Conservation (phyloP, 2,888 invertebrate species). For the Athalia rosae region DNA sequence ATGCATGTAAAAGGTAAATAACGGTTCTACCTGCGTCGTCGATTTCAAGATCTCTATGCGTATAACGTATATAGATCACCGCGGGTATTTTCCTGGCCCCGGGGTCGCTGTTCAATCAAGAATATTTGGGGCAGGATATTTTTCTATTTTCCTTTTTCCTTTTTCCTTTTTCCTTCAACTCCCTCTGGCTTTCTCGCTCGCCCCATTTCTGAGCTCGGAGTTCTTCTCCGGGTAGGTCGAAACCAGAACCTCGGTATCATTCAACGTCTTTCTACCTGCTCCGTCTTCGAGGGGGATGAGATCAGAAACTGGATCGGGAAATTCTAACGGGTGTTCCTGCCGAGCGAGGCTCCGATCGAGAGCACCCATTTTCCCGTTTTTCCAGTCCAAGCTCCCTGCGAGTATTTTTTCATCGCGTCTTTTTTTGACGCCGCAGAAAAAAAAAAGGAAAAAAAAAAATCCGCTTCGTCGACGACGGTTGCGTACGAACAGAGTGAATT, state of each 20-base stretch:
- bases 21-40: constrained; percentile 64
- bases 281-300: constrained; percentile 51
- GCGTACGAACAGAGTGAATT: neutral
- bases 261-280: constrained; percentile 70
- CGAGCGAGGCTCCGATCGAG: neutral
- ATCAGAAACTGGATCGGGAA: constrained; percentile 56
- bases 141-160: constrained; percentile 40
- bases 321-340: constrained; percentile 56
- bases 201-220: neutral
- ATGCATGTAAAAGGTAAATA: constrained; percentile 40
- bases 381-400: too few species aligned
- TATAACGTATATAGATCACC: constrained; percentile 7
- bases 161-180: neutral
- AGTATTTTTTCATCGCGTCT: neutral
- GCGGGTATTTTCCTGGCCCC: constrained; percentile 29
- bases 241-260: constrained; percentile 58
- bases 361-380: neutral
- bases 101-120: constrained; percentile 58
- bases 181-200: constrained; percentile 25
- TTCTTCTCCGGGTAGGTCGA: neutral
- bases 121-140: constrained; percentile 62
- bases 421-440: too few species aligned
- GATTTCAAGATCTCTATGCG: constrained; percentile 44
- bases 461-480: neutral
- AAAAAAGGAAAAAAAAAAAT: constrained; percentile 4